Percentiles rank a stretch among this genome's conserved stretches.
Conservation (phyloP, 2,113 vertebrate species). For the Gopherus evgoodei region DNA sequence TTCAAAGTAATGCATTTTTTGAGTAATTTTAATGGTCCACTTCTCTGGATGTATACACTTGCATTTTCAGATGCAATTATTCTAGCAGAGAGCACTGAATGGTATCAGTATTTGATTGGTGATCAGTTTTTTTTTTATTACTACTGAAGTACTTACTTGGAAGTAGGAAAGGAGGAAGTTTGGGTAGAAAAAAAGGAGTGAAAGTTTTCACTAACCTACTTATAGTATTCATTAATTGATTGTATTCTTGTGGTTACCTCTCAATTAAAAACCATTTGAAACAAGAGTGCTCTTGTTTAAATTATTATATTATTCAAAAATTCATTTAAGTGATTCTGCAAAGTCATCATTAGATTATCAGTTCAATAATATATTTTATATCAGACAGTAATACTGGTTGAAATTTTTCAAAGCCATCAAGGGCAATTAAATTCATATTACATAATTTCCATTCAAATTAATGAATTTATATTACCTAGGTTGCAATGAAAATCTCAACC, state of each 20-base stretch:
- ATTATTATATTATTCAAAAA: constrained; percentile 42
- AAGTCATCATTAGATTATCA: constrained; percentile 3
- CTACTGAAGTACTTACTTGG: constrained; percentile 58
- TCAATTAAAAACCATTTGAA: constrained; percentile 74
- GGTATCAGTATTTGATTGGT: constrained; percentile 27
- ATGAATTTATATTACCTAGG: constrained; percentile 37
- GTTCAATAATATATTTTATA: neutral
- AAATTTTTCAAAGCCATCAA: constrained; percentile 44
- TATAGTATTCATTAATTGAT: constrained; percentile 75
- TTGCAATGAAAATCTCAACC: neutral
- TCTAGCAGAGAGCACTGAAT: neutral
- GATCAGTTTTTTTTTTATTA: constrained; percentile 20
- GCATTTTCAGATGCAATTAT: constrained; percentile 5
- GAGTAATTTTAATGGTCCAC: neutral
- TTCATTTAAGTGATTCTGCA: constrained; percentile 25
- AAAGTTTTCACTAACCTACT: constrained; percentile 61
- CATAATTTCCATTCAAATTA: constrained; percentile 34
- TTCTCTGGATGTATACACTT: neutral
- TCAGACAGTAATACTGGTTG: constrained; percentile 35
- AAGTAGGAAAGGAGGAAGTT: constrained; percentile 58
- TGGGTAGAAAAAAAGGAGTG: constrained; percentile 23
- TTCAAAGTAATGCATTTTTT: neutral
- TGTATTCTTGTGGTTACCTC: constrained; percentile 69
- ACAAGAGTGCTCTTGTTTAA: constrained; percentile 65
- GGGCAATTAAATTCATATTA: neutral